A percentile compares a stretch with the other conserved stretches of the same genome.
Conservation (phyloP, 2,797 vertebrate species). For the Pyrocephalus nanus region DNA sequence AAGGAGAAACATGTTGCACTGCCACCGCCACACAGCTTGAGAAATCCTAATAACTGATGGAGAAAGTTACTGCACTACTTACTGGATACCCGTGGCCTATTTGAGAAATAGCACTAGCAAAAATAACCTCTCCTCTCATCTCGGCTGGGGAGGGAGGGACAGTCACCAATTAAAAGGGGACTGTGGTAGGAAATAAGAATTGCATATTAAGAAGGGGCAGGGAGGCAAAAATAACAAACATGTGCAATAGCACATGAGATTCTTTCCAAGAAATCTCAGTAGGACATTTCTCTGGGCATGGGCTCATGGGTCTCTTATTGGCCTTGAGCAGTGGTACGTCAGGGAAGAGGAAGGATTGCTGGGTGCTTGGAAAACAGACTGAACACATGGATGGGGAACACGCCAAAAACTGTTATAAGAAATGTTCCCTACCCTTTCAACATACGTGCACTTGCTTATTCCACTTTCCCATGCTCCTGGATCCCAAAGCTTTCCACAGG, state of each 20-base stretch:
- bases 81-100: slow-evolving; percentile 29
- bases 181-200: neutral
- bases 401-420: neutral
- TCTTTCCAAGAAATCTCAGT: slow-evolving; percentile 20
- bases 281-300: neutral
- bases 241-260: neutral
- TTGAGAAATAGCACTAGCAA: slow-evolving; percentile 39
- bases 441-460: neutral
- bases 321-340: neutral
- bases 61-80: slow-evolving; percentile 55
- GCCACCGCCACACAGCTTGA: neutral
- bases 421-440: neutral
- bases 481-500: neutral
- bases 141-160: neutral
- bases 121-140: slow-evolving; percentile 62
- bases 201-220: neutral
- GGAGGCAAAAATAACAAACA: slow-evolving; percentile 22
- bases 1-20: slow-evolving; percentile 36
- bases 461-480: neutral
- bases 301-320: neutral
- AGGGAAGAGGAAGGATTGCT: neutral
- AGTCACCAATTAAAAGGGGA: slow-evolving; percentile 19
- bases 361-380: slow-evolving; percentile 2
- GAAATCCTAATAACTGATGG: slow-evolving; percentile 27
- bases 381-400: neutral